Percentiles rank a stretch among this genome's conserved stretches.
phyloP scores from a whole-genome alignment of 2,888 invertebrate species.

The Philereme vetulata region DNA sequence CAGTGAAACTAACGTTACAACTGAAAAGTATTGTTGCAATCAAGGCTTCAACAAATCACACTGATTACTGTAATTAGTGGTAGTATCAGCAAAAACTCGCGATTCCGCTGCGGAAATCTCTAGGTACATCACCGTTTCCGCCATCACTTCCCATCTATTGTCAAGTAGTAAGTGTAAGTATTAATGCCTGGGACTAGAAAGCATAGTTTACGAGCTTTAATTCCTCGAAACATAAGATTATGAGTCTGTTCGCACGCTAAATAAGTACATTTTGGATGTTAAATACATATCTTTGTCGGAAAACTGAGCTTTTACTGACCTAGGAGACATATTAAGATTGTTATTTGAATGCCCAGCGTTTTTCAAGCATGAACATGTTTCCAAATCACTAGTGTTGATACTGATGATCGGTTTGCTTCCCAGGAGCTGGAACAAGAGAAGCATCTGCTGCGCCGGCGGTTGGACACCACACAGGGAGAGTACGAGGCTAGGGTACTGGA shows the following conservation, averaged over 20 bases:
- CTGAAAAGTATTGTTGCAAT: background rate
- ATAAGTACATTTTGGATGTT: background rate
- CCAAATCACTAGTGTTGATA: no score
- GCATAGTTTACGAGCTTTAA: conserved; percentile 36
- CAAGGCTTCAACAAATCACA: conserved; percentile 32
- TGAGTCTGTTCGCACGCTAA: conserved; percentile 14
- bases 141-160: conserved; percentile 59
- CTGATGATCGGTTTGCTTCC: conserved; percentile 16
- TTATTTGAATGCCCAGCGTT: no score
- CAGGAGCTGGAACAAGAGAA: conserved; percentile 97
- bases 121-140: conserved; percentile 44
- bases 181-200: conserved; percentile 44
- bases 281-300: no score
- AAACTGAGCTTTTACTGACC: no score
- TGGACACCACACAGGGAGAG: conserved; percentile 94
- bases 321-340: no score
- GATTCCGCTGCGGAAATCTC: conserved; percentile 46
- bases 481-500: conserved; percentile 94
- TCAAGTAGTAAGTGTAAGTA: no score
- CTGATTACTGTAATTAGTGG: conserved; percentile 38
- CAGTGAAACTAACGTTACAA: no score
- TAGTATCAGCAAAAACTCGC: conserved; percentile 39
- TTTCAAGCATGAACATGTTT: no score
- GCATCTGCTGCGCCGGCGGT: conserved; percentile 91
- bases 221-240: conserved; percentile 20